phyloP scores from a whole-genome alignment of 2,888 invertebrate species.

The Unio delphinus region DNA sequence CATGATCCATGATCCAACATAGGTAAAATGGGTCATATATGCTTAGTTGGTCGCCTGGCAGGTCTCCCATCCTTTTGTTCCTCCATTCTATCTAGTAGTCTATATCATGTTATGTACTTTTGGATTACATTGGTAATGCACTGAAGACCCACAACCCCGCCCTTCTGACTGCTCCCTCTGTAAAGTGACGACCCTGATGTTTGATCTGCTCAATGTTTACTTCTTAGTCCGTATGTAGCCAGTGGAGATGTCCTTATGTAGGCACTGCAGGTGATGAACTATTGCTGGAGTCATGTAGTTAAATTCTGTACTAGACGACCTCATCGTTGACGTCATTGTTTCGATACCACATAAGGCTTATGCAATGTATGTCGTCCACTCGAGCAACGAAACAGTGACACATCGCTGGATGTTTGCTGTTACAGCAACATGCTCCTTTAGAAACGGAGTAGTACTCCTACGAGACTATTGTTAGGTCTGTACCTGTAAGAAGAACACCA shows the following conservation, averaged over 20 bases:
- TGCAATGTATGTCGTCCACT: background rate
- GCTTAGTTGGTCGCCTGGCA: too few species aligned
- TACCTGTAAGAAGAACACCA: slow-evolving; percentile 3
- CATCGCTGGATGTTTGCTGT: background rate
- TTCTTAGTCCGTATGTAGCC: too few species aligned
- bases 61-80: too few species aligned
- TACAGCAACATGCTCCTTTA: background rate
- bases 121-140: too few species aligned
- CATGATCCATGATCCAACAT: too few species aligned
- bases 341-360: slow-evolving; percentile 1
- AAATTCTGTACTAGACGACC: slow-evolving; percentile 9
- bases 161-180: too few species aligned
- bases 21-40: too few species aligned
- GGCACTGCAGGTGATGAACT: slow-evolving; percentile 11
- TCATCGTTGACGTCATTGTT: slow-evolving; percentile 2
- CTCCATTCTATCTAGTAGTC: too few species aligned
- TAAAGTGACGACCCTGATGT: too few species aligned
- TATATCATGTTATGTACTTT: too few species aligned
- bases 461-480: slow-evolving; percentile 2
- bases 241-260: slow-evolving; percentile 8
- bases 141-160: too few species aligned
- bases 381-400: background rate
- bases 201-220: too few species aligned
- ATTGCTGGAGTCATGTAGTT: slow-evolving; percentile 20
- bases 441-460: slow-evolving; percentile 2